These are phyloP conservation scores for Amblyornis subalaris DNA, from an alignment of 2,113 vertebrate species.

Conservation along the genomic window DNA sequence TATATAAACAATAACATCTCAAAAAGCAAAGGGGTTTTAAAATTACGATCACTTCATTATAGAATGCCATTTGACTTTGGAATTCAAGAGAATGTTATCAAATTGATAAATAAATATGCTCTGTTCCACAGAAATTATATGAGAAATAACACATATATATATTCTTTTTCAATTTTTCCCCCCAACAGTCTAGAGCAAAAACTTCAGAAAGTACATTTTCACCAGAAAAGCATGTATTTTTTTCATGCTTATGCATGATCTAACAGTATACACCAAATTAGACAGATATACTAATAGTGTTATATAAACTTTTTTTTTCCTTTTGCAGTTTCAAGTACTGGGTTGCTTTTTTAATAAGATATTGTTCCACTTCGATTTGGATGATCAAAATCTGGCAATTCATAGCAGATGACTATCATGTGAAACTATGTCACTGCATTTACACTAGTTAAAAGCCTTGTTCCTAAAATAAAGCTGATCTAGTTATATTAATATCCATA, in stretches of 20 bases:
- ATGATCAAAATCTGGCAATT: conserved; percentile 4
- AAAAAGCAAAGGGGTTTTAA: conserved; percentile 21
- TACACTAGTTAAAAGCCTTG: not conserved
- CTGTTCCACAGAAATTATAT: not conserved
- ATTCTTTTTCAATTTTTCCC: not conserved
- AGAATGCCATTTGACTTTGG: conserved; percentile 26
- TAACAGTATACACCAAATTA: not conserved
- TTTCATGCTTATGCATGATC: not conserved
- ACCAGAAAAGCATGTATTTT: not conserved
- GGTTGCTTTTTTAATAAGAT: not conserved
- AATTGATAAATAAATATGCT: not conserved
- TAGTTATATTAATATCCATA: not conserved
- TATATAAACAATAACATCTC: not conserved
- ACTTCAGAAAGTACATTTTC: not conserved
- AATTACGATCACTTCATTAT: not conserved
- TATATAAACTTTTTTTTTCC: not conserved
- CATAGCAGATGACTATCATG: not conserved
- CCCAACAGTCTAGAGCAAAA: not conserved
- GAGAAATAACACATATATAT: not conserved
- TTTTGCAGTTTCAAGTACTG: not conserved
- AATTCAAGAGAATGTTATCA: conserved; percentile 13
- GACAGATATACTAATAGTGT: not conserved
- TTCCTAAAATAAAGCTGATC: not conserved
- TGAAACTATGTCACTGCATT: not conserved
- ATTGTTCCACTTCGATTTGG: not conserved